Conservation (phyloP, 2,888 invertebrate genomes). For the Melinaea menophilus region DNA sequence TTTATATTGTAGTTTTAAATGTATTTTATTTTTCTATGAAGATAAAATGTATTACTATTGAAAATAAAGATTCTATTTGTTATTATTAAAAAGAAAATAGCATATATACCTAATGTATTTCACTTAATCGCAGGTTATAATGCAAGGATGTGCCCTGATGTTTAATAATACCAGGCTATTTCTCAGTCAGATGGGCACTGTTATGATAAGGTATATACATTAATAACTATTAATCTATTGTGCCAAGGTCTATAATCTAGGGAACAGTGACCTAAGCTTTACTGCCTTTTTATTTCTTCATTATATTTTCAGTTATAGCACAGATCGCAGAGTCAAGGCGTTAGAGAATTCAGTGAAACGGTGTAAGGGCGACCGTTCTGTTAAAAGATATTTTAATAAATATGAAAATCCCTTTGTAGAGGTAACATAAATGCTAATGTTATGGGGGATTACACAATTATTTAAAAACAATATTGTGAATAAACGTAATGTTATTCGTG, state of each 20-base stretch:
- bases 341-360: constrained; percentile 28
- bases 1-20: too few species aligned
- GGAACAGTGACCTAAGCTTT: too few species aligned
- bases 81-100: too few species aligned
- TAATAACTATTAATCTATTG: neutral
- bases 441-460: too few species aligned
- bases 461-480: too few species aligned
- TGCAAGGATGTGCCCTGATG: neutral
- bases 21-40: too few species aligned
- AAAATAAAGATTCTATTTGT: too few species aligned
- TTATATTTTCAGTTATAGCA: constrained; percentile 28
- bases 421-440: constrained; percentile 2
- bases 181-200: neutral
- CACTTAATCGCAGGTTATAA: neutral
- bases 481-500: too few species aligned
- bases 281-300: neutral
- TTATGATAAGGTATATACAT: neutral
- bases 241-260: neutral
- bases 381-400: constrained; percentile 33
- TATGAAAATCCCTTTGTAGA: constrained; percentile 27
- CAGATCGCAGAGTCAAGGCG: constrained; percentile 22
- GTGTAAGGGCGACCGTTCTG: constrained; percentile 25
- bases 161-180: neutral
- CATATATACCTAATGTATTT: neutral
- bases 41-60: too few species aligned